phyloP scores from a whole-genome alignment of 2,113 vertebrate species.

The Pelecanoides urinatrix region DNA sequence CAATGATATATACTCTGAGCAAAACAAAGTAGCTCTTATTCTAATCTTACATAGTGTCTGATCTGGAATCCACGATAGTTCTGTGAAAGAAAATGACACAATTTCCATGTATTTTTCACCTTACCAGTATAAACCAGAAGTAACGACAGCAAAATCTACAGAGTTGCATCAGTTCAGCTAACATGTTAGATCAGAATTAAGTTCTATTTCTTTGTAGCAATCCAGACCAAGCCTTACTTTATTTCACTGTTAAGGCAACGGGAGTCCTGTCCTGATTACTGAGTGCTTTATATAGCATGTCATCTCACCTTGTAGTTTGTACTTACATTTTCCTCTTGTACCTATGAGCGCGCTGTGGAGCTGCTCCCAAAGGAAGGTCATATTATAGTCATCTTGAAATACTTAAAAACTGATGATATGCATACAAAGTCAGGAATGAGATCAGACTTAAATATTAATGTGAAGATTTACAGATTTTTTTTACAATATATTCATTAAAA shows the following conservation, averaged over 20 bases:
- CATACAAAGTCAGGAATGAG: not conserved
- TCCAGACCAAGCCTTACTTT: not conserved
- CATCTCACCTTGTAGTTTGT: not conserved
- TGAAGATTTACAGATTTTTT: not conserved
- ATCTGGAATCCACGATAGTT: not conserved
- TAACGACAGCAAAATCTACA: not conserved
- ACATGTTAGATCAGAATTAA: not conserved
- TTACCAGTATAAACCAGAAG: not conserved
- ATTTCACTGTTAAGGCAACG: not conserved
- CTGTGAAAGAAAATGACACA: not conserved
- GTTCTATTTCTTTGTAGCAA: not conserved
- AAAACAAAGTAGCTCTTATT: not conserved
- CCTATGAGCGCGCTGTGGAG: not conserved
- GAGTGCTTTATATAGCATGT: not conserved
- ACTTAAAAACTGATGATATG: not conserved
- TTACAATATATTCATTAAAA: not conserved
- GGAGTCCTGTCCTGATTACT: not conserved
- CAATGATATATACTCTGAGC: not conserved
- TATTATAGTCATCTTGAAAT: not conserved
- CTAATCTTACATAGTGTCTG: not conserved
- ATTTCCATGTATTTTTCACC: not conserved
- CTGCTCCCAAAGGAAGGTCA: constrained; percentile 26
- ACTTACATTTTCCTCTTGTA: not conserved
- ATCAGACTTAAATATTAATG: not conserved
- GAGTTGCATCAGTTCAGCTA: not conserved